phyloP scores from a whole-genome alignment of 2,888 invertebrate genomes.

The Polymixis lichenea region DNA sequence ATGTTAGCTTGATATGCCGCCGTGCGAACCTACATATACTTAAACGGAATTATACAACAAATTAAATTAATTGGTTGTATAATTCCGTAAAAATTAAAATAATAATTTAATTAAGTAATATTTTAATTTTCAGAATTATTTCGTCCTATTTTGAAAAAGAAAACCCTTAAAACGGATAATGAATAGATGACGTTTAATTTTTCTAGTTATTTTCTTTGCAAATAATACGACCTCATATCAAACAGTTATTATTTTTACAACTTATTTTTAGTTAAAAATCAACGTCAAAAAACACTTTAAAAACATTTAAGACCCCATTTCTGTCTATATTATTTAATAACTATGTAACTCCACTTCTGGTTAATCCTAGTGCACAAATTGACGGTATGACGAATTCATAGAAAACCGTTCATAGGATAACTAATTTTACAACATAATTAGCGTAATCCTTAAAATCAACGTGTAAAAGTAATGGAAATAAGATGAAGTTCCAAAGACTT shows the following conservation, averaged over 20 bases:
- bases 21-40: neutral
- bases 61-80: too few species aligned
- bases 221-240: too few species aligned
- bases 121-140: too few species aligned
- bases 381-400: neutral
- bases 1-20: too few species aligned
- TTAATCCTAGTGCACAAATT: neutral
- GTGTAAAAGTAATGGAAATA: constrained; percentile 3
- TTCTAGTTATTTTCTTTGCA: neutral
- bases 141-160: too few species aligned
- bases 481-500: constrained; percentile 11
- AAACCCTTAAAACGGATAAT: too few species aligned
- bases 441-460: neutral
- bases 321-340: neutral
- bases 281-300: neutral
- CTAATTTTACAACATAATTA: neutral
- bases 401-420: neutral
- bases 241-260: too few species aligned
- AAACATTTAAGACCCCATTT: neutral
- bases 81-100: too few species aligned
- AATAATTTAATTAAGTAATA: too few species aligned
- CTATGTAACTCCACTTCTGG: neutral
- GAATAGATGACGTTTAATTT: too few species aligned
- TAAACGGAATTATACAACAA: neutral
- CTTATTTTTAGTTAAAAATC: neutral